Percentiles rank a stretch among this genome's conserved stretches.
phyloP scores from a whole-genome alignment of 2,797 vertebrate species.

The Anableps anableps region DNA sequence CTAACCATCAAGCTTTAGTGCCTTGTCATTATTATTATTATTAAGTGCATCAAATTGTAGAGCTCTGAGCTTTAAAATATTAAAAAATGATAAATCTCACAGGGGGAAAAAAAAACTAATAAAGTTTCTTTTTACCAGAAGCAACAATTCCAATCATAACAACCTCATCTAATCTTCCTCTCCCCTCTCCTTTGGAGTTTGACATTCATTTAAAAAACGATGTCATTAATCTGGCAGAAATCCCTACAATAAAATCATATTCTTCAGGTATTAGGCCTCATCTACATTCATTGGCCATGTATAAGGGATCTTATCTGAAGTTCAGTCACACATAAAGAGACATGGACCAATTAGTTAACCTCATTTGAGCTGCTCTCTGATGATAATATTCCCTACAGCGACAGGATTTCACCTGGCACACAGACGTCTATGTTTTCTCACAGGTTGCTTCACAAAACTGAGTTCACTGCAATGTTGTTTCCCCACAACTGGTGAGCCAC shows the following conservation, averaged over 20 bases:
- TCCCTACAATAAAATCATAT: conserved; percentile 34
- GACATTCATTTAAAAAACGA: conserved; percentile 45
- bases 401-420: conserved; percentile 52
- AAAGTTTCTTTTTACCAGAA: conserved; percentile 42
- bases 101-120: conserved; percentile 31
- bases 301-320: conserved; percentile 50
- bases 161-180: conserved; percentile 45
- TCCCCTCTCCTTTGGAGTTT: conserved; percentile 32
- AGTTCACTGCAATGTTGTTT: conserved; percentile 67
- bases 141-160: conserved; percentile 52
- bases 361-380: conserved; percentile 39
- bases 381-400: conserved; percentile 9
- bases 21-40: conserved; percentile 5
- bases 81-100: conserved; percentile 7
- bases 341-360: conserved; percentile 59
- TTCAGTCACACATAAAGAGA: conserved; percentile 58
- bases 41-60: conserved; percentile 13
- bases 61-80: conserved; percentile 6
- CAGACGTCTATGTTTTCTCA: conserved; percentile 58
- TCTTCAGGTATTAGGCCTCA: conserved; percentile 46
- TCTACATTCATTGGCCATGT: conserved; percentile 44
- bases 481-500: conserved; percentile 69
- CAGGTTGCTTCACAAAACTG: conserved; percentile 53
- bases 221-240: conserved; percentile 38
- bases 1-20: neutral